Conservation (phyloP, 2,888 invertebrate genomes). For the Teleogryllus oceanicus region DNA sequence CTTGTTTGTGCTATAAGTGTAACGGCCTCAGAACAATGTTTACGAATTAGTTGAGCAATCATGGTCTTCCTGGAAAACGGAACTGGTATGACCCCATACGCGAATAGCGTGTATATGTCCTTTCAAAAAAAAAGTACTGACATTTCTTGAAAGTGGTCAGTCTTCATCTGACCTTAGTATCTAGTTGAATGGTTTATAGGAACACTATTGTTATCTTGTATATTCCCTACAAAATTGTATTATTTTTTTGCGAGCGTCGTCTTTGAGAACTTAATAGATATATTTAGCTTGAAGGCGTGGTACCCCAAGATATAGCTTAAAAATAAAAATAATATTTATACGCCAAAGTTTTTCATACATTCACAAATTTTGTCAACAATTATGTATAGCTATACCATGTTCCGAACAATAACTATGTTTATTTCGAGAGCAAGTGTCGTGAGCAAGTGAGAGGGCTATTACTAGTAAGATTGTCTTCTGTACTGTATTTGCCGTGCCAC, state of each 20-base stretch:
- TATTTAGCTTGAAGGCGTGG: not conserved
- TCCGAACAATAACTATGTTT: not conserved
- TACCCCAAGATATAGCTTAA: not conserved
- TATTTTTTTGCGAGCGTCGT: not conserved
- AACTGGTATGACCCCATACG: not conserved
- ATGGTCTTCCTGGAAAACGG: constrained; percentile 8
- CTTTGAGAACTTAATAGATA: not conserved
- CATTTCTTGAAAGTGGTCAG: not conserved
- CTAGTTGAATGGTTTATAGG: not conserved
- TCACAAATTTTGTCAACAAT: not conserved
- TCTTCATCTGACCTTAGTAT: not conserved
- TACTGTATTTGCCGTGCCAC: constrained; percentile 9
- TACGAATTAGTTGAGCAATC: not conserved
- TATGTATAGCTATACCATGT: not conserved
- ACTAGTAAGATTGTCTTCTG: not conserved
- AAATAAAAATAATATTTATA: not conserved
- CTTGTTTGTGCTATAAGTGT: no score
- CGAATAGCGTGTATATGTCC: not conserved
- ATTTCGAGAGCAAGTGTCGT: constrained; percentile 4
- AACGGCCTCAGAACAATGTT: no score
- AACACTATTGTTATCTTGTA: not conserved
- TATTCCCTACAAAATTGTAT: constrained; percentile 18
- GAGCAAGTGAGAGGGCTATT: not conserved
- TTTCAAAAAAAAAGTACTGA: not conserved
- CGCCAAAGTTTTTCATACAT: constrained; percentile 1